These are phyloP conservation scores for Erebia palarica DNA, from an alignment of 2,888 invertebrate species.

Conservation along the genomic window DNA sequence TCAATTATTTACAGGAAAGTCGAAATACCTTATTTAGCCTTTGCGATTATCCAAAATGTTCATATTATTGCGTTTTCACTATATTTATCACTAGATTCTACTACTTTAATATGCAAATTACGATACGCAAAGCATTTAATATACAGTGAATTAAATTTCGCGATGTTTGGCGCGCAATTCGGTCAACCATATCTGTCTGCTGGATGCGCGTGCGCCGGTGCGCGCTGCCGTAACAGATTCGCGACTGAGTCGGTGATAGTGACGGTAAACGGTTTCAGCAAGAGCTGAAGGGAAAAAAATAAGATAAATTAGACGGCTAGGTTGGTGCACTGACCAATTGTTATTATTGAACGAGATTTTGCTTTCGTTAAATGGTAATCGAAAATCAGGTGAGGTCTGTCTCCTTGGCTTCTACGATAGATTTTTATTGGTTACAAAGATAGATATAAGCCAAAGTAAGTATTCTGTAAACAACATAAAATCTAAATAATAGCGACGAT, in stretches of 20 bases:
- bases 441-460: too few relatives aligned
- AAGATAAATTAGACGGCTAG: conserved; percentile 33
- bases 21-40: too few relatives aligned
- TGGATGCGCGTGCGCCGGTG: conserved; percentile 53
- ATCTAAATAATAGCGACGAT: too few relatives aligned
- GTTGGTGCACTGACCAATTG: conserved; percentile 30
- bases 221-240: conserved; percentile 45
- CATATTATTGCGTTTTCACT: too few relatives aligned
- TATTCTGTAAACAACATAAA: too few relatives aligned
- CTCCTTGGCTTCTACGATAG: too few relatives aligned
- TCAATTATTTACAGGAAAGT: too few relatives aligned
- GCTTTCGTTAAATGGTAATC: background rate
- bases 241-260: conserved; percentile 32
- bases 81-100: too few relatives aligned
- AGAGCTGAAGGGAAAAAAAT: conserved; percentile 35
- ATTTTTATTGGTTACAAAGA: too few relatives aligned
- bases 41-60: too few relatives aligned
- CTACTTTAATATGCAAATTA: too few relatives aligned
- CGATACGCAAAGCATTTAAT: background rate
- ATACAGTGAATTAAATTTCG: background rate
- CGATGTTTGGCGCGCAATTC: conserved; percentile 53
- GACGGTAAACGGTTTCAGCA: conserved; percentile 14
- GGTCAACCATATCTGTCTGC: conserved; percentile 44
- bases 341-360: conserved; percentile 1
- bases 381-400: background rate